These are phyloP conservation scores for Caenorhabditis afra DNA, from an alignment of 2,888 invertebrate species.

Conservation along the genomic window DNA sequence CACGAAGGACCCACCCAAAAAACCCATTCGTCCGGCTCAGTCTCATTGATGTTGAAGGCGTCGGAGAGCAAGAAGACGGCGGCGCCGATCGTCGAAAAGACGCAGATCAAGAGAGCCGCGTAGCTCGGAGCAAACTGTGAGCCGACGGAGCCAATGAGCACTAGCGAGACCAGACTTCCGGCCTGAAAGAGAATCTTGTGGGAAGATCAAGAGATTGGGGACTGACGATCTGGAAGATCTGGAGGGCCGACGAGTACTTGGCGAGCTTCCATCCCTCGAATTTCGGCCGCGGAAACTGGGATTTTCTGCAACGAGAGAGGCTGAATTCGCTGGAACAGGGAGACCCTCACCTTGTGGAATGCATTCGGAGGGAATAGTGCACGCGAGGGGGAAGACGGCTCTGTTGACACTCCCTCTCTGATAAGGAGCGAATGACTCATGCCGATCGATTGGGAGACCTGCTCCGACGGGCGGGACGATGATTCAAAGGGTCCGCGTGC, in stretches of 20 bases:
- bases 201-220: not conserved
- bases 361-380: constrained; percentile 13
- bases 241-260: constrained; percentile 44
- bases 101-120: constrained; percentile 56
- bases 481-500: too few species aligned
- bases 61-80: constrained; percentile 52
- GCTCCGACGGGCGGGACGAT: not conserved
- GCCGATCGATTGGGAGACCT: not conserved
- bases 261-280: constrained; percentile 50
- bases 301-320: constrained; percentile 15
- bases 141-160: constrained; percentile 61
- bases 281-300: constrained; percentile 30
- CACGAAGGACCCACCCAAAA: constrained; percentile 64
- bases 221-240: constrained; percentile 47
- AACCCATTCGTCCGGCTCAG: constrained; percentile 61
- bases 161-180: constrained; percentile 40
- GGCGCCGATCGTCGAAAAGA: constrained; percentile 50
- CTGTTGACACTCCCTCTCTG: not conserved
- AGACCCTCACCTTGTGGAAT: constrained; percentile 20
- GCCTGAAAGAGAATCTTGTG: constrained; percentile 34
- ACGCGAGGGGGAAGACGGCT: not conserved
- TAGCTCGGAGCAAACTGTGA: constrained; percentile 63
- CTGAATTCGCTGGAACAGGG: not conserved
- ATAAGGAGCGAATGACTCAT: not conserved
- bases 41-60: constrained; percentile 59